phyloP scores from a whole-genome alignment of 2,113 vertebrate species.

The Motacilla alba region DNA sequence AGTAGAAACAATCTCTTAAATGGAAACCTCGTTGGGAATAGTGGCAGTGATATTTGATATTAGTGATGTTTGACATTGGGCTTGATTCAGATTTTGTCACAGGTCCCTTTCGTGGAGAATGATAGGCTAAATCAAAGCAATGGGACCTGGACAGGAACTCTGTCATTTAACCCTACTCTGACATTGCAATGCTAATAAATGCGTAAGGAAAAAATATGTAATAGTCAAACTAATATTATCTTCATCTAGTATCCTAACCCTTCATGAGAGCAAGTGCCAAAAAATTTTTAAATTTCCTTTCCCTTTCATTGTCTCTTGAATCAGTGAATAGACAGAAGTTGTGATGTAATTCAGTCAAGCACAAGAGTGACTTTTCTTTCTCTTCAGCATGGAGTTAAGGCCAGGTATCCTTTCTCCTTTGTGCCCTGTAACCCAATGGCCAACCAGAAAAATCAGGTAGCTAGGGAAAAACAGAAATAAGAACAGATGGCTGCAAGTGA shows the following conservation, averaged over 20 bases:
- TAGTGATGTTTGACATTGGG: neutral
- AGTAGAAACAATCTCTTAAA: neutral
- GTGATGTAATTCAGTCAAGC: neutral
- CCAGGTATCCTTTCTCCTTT: neutral
- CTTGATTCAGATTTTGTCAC: neutral
- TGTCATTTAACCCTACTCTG: neutral
- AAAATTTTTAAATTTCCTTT: neutral
- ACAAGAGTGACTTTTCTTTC: neutral
- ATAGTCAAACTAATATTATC: neutral
- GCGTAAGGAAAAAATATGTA: neutral
- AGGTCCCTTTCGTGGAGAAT: neutral
- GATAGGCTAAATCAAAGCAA: neutral
- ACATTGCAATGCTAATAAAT: neutral
- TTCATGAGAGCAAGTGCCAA: neutral
- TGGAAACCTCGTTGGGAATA: neutral
- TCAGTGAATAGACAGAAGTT: neutral
- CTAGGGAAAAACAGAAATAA: neutral
- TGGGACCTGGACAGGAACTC: neutral
- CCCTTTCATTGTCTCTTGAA: neutral
- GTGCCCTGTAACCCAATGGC: neutral
- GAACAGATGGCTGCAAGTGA: neutral
- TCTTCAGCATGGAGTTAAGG: neutral
- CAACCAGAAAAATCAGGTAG: neutral
- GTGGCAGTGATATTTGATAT: neutral
- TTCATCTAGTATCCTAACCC: neutral